A percentile compares a stretch with the other conserved stretches of the same genome.
Evolutionary conservation across 2,113 vertebrate genomes (phyloP).

Genomic region (Acrocephalus arundinaceus): DNA sequence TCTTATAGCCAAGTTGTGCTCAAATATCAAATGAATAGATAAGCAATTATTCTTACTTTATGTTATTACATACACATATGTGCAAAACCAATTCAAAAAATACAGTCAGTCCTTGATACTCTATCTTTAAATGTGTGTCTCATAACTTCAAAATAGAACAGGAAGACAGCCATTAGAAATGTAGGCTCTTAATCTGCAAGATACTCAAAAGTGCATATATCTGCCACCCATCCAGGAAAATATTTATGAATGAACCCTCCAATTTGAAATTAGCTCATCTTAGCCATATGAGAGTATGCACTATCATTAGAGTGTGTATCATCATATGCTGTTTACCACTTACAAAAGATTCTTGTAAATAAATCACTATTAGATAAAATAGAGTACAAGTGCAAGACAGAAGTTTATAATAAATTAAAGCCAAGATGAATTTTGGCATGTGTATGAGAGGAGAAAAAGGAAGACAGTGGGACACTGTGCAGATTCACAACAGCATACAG

Average conservation of each 20-base stretch:
- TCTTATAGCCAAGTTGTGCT: neutral
- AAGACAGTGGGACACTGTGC: neutral
- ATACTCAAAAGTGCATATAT: neutral
- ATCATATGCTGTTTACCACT: neutral
- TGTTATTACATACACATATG: neutral
- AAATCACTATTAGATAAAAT: neutral
- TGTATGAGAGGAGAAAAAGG: neutral
- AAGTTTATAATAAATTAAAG: neutral
- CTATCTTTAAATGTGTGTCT: neutral
- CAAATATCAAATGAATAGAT: neutral
- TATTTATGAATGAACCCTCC: accelerated
- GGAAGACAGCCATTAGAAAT: neutral
- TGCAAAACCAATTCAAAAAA: neutral
- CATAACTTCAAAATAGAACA: neutral
- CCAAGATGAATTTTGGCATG: neutral
- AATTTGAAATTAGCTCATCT: neutral
- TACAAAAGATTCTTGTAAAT: neutral
- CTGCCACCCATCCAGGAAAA: neutral
- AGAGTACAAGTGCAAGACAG: neutral
- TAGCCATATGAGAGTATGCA: neutral
- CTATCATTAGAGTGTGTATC: neutral
- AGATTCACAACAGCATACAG: neutral
- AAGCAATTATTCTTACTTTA: neutral
- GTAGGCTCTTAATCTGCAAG: neutral
- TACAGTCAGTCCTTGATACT: neutral